These are phyloP conservation scores for Patella depressa DNA, from an alignment of 2,888 invertebrate genomes.

Conservation along the genomic window DNA sequence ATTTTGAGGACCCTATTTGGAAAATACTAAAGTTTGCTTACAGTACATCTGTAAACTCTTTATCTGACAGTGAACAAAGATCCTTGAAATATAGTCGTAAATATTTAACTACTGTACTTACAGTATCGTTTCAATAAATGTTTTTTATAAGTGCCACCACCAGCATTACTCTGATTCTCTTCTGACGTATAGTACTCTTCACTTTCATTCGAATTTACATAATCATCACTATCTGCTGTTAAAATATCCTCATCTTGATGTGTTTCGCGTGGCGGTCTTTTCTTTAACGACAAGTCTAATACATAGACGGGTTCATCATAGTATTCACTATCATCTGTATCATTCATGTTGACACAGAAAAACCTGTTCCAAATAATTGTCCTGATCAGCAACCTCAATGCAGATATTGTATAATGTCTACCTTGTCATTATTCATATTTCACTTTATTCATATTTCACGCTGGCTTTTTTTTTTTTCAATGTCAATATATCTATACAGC, in stretches of 20 bases:
- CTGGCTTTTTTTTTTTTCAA: too few relatives aligned
- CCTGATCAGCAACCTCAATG: too few relatives aligned
- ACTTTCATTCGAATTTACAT: not conserved
- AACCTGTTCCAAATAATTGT: too few relatives aligned
- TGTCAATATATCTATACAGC: too few relatives aligned
- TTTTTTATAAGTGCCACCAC: slow-evolving; percentile 49
- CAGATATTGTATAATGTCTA: too few relatives aligned
- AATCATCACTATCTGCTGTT: not conserved
- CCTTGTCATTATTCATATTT: too few relatives aligned
- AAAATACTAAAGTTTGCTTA: too few relatives aligned
- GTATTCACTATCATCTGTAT: not conserved
- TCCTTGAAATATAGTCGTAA: too few relatives aligned
- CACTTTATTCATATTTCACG: too few relatives aligned
- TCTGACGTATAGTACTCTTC: not conserved
- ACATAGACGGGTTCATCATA: slow-evolving; percentile 34
- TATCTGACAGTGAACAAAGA: too few relatives aligned
- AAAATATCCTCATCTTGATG: not conserved
- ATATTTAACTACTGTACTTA: slow-evolving; percentile 34
- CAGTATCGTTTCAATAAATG: slow-evolving; percentile 50
- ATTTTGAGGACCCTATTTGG: too few relatives aligned
- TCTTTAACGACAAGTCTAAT: slow-evolving; percentile 48
- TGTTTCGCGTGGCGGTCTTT: slow-evolving; percentile 31
- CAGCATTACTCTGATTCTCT: not conserved
- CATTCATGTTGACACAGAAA: not conserved
- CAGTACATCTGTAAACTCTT: too few relatives aligned